Base-by-base conservation (phyloP, 2,888 invertebrate genomes). In the Anagyrus pseudococci region DNA sequence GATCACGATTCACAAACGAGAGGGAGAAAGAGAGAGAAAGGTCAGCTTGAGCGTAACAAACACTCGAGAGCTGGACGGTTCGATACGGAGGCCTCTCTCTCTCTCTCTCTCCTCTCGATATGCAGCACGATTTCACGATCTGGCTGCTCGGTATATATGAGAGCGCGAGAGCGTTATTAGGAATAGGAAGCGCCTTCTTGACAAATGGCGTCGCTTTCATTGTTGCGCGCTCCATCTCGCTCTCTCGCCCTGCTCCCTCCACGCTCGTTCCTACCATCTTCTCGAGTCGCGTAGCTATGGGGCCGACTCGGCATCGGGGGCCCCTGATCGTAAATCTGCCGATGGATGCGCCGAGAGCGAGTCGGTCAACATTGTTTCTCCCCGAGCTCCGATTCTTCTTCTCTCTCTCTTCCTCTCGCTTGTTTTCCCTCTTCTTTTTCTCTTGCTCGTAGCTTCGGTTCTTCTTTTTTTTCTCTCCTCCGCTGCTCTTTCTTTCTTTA, bases 141-240 rank as follows among this genome's bases (percentile, higher is more conserved):
- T n/a, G n/a, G n/a, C n/a, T n/a, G n/a, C n/a, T n/a, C n/a, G n/a
- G n/a, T 56, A 50, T 44, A 46, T 37, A 61, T 13, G 54, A 57
- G n/a, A 59, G 47, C 37, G 20, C 20, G 23, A 26, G 33, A 37
- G 56, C 62, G 57, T 59, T 66, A 66, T 66, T 66, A 66, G 59
- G 78, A 79, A 78, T 59, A 66, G 60, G 78, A 79, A 78, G 79
- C 77, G 75, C 76, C 77, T 77, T 75, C 75, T 75, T 80, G 79
- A 80, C 79, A 80, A 80, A 80, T 80, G 77, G 77, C 76, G 70
- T 72, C 71, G 75, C 74, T 77, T 71, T 71, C 76, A 79, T 80
- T 80, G 79, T 80, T 77, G 73, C 74, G 68, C 73, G 69, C 20
- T 17, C 43, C 20, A 7, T 13, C n/a, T 52, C 37, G 23, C 17